Base-by-base conservation (phyloP, 2,888 invertebrate species). In the Nephrotoma guestfalica region DNA sequence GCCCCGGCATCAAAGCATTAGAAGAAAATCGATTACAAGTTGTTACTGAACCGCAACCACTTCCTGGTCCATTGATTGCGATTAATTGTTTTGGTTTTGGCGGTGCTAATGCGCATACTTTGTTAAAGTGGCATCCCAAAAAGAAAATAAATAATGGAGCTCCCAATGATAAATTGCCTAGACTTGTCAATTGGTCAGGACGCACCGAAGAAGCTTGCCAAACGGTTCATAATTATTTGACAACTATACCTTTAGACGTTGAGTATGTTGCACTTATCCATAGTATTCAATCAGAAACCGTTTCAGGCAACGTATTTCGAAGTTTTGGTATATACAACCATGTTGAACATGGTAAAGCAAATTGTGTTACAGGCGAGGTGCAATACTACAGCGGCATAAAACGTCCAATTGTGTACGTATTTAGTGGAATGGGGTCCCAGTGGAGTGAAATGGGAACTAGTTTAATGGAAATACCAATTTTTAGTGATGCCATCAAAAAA, bases 71-170 rank as follows among this genome's bases (percentile, higher is more conserved):
- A 18, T 93, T 95, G 89, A 94, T 95, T 41, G 98, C 96, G 3
- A 93, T 98, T 41, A 98, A 97, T 92, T 97, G 97, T 7, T 98
- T 98, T 90, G 98, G 98, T 0, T 98, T 98, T 90, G 98, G 98
- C 42, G 98, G 98, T 0, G 95, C 96, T 4, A 97, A 97, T 89
- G 95, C 95, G 85, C 91, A 91, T 88, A 90, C 90, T 0, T 87
- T 92, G 0, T 87, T 91, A 0, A 89, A 89, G 51, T 90, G 89
- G 0, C 86, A 87, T 86, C 87, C 89, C 0, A 91, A 91, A 86
- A 30, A 89, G 0, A 91, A 92, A 86, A 11, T 86, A 0, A 95
- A 95, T 90, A 91, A 92, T 0, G 94, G 93, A 13, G 89, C 93
- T 13, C 94, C 96, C 0, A 89, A 90, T 0, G 96, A 96, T 88